These are phyloP conservation scores for Agrotis segetum DNA, from an alignment of 2,888 invertebrate species.

Conservation along the genomic window DNA sequence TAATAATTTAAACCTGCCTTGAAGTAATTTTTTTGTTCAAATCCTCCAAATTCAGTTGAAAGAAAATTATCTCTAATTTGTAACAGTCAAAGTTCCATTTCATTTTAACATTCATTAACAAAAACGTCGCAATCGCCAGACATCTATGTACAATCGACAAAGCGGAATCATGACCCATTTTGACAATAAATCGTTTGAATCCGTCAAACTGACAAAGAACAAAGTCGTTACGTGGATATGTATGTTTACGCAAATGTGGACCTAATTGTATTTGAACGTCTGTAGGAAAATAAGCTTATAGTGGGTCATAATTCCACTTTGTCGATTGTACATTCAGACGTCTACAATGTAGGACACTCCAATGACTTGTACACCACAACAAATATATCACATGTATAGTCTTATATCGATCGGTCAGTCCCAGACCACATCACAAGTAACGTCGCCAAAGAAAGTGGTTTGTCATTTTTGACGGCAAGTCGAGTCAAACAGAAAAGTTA, in stretches of 20 bases:
- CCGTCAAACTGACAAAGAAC: no score
- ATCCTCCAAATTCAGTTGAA: background rate
- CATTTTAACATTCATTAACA: background rate
- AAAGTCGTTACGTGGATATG: no score
- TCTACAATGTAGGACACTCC: slow-evolving; percentile 24
- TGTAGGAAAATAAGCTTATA: no score
- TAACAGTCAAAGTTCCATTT: background rate
- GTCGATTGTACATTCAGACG: slow-evolving; percentile 23
- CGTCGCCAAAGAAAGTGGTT: slow-evolving; percentile 5
- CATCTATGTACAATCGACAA: no score
- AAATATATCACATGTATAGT: slow-evolving; percentile 5
- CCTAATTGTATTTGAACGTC: no score
- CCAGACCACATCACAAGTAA: slow-evolving; percentile 20
- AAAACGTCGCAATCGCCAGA: background rate
- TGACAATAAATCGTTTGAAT: no score
- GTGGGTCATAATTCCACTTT: no score
- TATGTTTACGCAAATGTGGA: no score
- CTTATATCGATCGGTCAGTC: slow-evolving; percentile 45
- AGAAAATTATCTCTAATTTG: no score
- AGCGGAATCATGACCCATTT: no score
- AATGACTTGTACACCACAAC: background rate
- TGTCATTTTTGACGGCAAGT: background rate
- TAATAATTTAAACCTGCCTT: no score
- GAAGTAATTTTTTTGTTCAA: no score
- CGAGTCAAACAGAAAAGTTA: slow-evolving; percentile 3